Evolutionary conservation across 2,888 invertebrate species (phyloP).

Genomic region (Tachina lurida): DNA sequence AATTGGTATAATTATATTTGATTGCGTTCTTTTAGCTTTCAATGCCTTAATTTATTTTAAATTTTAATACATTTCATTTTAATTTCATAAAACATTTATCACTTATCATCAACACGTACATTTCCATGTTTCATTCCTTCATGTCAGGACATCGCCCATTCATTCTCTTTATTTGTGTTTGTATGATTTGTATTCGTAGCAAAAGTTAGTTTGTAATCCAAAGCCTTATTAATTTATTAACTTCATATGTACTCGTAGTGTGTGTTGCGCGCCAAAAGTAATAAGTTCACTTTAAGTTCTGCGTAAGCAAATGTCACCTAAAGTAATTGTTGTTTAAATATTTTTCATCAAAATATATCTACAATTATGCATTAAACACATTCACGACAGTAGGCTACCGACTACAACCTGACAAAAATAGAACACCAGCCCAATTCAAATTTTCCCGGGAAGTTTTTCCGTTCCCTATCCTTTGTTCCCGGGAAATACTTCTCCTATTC

Average conservation of each 20-base stretch:
- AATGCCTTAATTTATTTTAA: conserved; percentile 10
- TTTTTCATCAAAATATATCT: background rate
- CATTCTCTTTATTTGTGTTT: background rate
- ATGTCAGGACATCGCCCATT: conserved; percentile 22
- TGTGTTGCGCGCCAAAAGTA: background rate
- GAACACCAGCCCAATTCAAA: too few species aligned
- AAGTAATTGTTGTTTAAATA: background rate
- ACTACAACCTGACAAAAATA: too few species aligned
- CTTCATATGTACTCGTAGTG: background rate
- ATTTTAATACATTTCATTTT: conserved; percentile 47
- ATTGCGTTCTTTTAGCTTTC: conserved; percentile 24
- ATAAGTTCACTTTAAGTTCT: background rate
- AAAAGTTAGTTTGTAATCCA: conserved; percentile 20
- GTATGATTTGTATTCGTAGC: conserved; percentile 16
- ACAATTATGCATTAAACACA: background rate
- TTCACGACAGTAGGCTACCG: too few species aligned
- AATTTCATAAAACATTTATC: conserved; percentile 42
- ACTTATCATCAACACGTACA: conserved; percentile 40
- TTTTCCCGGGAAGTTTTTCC: too few species aligned
- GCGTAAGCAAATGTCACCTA: background rate
- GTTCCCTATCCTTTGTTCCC: too few species aligned
- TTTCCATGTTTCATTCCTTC: conserved; percentile 46
- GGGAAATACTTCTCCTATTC: too few species aligned
- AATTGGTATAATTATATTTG: conserved; percentile 35
- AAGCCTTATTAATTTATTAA: background rate